phyloP scores from a whole-genome alignment of 2,113 vertebrate species.

The Pteruthius melanotis region DNA sequence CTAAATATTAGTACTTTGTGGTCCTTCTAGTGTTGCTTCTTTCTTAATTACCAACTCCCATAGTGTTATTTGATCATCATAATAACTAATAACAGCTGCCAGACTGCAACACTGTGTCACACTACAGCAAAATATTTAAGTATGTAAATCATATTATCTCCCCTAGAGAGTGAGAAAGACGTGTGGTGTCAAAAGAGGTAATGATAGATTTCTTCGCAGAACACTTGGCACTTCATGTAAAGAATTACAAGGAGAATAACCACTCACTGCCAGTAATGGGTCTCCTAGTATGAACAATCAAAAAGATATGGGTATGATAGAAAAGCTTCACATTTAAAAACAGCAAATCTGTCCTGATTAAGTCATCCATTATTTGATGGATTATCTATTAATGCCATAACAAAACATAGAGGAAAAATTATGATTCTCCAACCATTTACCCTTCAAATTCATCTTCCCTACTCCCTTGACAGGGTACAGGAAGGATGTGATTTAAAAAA shows the following conservation, averaged over 20 bases:
- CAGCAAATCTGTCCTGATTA: neutral
- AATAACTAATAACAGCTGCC: neutral
- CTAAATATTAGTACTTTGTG: neutral
- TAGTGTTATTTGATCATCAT: neutral
- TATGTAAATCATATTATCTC: neutral
- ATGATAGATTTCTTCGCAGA: neutral
- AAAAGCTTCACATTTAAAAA: neutral
- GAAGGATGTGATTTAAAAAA: neutral
- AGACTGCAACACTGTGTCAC: neutral
- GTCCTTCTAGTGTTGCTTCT: neutral
- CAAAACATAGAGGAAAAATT: neutral
- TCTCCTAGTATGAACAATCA: neutral
- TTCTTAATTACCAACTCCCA: neutral
- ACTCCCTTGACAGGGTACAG: neutral
- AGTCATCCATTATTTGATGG: neutral
- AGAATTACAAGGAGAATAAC: neutral
- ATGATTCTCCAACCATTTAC: neutral
- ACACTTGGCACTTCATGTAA: neutral
- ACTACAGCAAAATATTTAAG: neutral
- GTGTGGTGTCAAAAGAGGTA: neutral
- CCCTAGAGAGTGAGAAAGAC: neutral
- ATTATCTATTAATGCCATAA: neutral
- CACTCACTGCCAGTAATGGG: neutral
- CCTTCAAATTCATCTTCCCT: neutral
- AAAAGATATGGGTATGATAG: neutral